Base-by-base conservation (phyloP, 2,797 vertebrate genomes). In the Telmatherina bonti region DNA sequence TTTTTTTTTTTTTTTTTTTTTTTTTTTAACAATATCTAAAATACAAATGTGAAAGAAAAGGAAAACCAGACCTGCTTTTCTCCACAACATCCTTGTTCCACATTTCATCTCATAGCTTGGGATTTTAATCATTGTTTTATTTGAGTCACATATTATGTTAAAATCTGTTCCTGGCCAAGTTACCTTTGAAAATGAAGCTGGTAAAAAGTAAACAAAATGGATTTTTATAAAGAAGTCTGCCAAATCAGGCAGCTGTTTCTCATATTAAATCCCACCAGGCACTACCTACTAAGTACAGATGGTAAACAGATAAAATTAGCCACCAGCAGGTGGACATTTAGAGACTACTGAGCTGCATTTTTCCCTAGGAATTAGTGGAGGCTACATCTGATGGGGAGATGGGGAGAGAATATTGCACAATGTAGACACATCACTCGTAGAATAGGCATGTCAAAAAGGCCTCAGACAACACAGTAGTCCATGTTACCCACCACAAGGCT, bases 251-350 rank as follows among this genome's bases (percentile, higher is more conserved):
- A n/a, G 41, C 41, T 43, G 43, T n/a, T 45, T 45, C n/a, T 45
- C 7, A 45, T 1, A 20, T 45, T 20, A 45, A 45, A 45, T 45
- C 20, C 43, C 43, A n/a, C 43, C n/a, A 45, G 43, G n/a, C 20
- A 16, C 43, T 45, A 43, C 41, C 41, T 43, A 45, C 20, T 20
- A n/a, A n/a, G 43, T n/a, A 45, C 43, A 45, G 15, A 16, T n/a
- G 43, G 43, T 49, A 24, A 49, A 49, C 10, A 24, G 47, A 51
- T 10, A 24, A 51, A 51, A 51, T 26, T 24, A 24, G 22, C 22
- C n/a, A 5, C 47, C 47, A 51, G 22, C 47, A 24, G 47, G 47
- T 51, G 47, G 26, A 65, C 51, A 54, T 65, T 65, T 16, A 38
- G 4, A 22, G 27, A 33, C 33, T 53, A 11, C 26, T 24, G 26